These are phyloP conservation scores for Gyrodactylus bullatarudis DNA, from an alignment of 1,140 invertebrate genomes.

Conservation along the genomic window DNA sequence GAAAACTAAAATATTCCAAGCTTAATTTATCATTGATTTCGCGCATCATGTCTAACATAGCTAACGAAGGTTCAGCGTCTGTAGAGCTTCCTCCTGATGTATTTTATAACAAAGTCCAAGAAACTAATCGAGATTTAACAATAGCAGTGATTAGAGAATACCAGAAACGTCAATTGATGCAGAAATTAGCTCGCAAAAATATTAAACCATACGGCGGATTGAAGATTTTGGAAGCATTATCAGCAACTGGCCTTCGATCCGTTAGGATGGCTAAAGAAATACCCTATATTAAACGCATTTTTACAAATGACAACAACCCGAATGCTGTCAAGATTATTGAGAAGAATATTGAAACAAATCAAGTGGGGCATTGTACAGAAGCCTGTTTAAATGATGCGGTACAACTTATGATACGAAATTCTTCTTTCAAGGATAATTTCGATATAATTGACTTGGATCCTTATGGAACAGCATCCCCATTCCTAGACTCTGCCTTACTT, in stretches of 20 bases:
- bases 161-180: constrained; percentile 11
- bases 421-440: constrained; percentile 31
- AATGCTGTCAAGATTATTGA: constrained; percentile 51
- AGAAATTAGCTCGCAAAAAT: constrained; percentile 1
- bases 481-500: constrained; percentile 57
- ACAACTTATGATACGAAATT: constrained; percentile 28
- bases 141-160: constrained; percentile 21
- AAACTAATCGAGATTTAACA: constrained; percentile 59
- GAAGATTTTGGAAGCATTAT: constrained; percentile 33
- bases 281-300: constrained; percentile 36
- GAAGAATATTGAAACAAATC: constrained; percentile 42
- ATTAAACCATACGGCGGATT: neutral
- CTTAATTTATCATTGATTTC: neutral
- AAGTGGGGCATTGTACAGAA: constrained; percentile 30
- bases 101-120: constrained; percentile 86
- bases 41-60: constrained; percentile 8
- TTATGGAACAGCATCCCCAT: constrained; percentile 66
- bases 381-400: constrained; percentile 20
- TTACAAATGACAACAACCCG: constrained; percentile 70
- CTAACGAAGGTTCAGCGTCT: constrained; percentile 36
- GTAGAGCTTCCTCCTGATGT: constrained; percentile 31
- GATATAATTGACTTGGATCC: constrained; percentile 79
- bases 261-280: constrained; percentile 83
- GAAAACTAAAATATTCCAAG: neutral
- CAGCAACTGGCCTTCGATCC: constrained; percentile 66